Conservation (phyloP, 2,113 vertebrate genomes). For the Dendrocopos noguchii region DNA sequence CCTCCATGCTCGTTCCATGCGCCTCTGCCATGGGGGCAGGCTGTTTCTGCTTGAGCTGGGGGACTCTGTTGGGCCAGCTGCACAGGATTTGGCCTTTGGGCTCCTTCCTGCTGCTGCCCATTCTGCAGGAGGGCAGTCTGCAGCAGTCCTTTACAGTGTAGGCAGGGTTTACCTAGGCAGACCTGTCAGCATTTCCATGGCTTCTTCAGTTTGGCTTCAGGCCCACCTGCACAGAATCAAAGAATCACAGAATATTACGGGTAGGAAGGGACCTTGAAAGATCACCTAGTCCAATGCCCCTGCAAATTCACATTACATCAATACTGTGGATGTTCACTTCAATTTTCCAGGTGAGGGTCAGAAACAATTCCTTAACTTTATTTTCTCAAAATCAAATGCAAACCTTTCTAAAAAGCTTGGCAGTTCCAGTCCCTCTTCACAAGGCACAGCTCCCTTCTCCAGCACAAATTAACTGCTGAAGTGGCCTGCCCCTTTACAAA, state of each 20-base stretch:
- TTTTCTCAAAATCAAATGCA: not conserved
- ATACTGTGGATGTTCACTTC: not conserved
- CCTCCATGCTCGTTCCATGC: rapidly evolving
- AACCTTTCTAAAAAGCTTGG: not conserved
- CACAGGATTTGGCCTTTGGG: not conserved
- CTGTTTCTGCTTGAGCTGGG: not conserved
- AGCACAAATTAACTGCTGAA: not conserved
- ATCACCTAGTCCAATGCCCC: too few species aligned
- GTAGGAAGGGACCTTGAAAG: too few species aligned
- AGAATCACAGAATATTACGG: too few species aligned
- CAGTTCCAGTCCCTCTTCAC: not conserved
- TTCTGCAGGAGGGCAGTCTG: not conserved
- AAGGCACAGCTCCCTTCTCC: not conserved
- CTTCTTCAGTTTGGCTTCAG: not conserved
- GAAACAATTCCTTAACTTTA: not conserved
- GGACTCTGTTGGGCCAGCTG: not conserved
- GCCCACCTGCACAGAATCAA: not conserved
- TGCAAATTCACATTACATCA: not conserved
- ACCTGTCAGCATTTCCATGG: not conserved
- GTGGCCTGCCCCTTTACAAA: not conserved
- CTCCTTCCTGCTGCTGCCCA: not conserved
- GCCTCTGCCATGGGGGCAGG: not conserved
- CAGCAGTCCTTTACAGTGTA: not conserved
- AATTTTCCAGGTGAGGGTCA: not conserved
- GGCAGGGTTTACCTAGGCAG: not conserved